Base-by-base conservation (phyloP, 2,888 invertebrate genomes). In the Drosophila sordidula region DNA sequence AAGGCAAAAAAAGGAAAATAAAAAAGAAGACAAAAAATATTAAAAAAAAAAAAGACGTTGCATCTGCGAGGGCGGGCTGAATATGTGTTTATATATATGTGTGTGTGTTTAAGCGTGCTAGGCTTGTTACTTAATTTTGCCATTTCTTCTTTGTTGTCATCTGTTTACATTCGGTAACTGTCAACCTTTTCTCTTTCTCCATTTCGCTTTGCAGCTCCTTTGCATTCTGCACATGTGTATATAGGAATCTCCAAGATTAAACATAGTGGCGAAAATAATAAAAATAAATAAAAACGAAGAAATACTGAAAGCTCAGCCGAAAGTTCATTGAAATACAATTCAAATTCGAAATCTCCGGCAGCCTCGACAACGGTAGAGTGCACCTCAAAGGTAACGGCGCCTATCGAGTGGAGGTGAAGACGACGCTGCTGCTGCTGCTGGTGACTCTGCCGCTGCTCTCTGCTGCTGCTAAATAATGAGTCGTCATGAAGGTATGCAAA, bases 401-500 rank as follows among this genome's bases (percentile, higher is more conserved):
- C 69, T 50, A 72, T 64, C 63, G 67, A 73, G 78, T 66, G 85
- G 75, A 81, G 71, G 84, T 69, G 70, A 79, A 70, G 68, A 70
- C 70, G 88, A 58, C 75, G 70, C 51, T 55, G 78, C 72, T 58
- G 69, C 68, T 61, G 70, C 58, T 39, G 54, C 42, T 45, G 49
- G 52, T 57, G 51, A 36, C 41, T 36, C 68, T 58, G 57, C 65
- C 62, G 70, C 59, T 41, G 50, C 41, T 47, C 69, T 45, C 69
- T 49, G 76, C 65, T 70, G 69, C 65, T 68, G 82, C 85, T 69
- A 68, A 78, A 92, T 91, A 95, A 97, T 97, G 97, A 97, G 96
- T 95, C 96, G 97, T 94, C 97, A 97, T 96, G 97, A 97, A 95
- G 98, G 98, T 95, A 96, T 96, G 34, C 5, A 46, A n/a, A 4